These are phyloP conservation scores for Stegodyphus mimosarum DNA, from an alignment of 1,140 invertebrate genomes.

Conservation along the genomic window DNA sequence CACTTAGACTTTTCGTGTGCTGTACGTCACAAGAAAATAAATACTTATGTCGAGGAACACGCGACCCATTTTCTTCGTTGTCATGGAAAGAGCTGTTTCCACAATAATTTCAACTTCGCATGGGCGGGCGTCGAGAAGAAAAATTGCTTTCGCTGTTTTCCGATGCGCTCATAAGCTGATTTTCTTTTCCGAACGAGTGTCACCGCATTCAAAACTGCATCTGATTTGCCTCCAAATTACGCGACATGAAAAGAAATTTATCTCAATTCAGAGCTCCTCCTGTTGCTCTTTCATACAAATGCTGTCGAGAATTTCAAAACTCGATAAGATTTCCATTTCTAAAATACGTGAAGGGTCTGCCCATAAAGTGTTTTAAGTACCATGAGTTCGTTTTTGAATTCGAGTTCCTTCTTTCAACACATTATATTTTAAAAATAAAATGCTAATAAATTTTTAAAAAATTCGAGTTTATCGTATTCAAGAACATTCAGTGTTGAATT, in stretches of 20 bases:
- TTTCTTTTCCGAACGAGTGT: not conserved
- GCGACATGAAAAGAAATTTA: not conserved
- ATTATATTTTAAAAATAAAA: too few relatives aligned
- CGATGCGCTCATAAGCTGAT: not conserved
- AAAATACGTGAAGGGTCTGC: too few relatives aligned
- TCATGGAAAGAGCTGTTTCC: too few relatives aligned
- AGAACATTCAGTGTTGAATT: too few relatives aligned
- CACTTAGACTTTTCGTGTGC: too few relatives aligned
- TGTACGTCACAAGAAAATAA: slow-evolving; percentile 73
- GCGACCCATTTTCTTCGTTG: slow-evolving; percentile 88
- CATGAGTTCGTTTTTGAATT: too few relatives aligned
- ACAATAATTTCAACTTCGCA: too few relatives aligned
- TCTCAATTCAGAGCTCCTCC: not conserved
- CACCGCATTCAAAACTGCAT: not conserved
- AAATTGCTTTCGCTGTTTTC: not conserved
- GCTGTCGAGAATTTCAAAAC: slow-evolving; percentile 1
- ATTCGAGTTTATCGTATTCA: too few relatives aligned
- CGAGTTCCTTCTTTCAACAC: too few relatives aligned
- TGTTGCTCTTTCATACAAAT: not conserved
- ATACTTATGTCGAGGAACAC: slow-evolving; percentile 96
- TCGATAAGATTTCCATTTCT: not conserved
- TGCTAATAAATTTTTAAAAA: too few relatives aligned
- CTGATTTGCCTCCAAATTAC: not conserved
- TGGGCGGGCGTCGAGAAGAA: too few relatives aligned
- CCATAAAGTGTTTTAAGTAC: too few relatives aligned